Conservation (phyloP, 1,140 invertebrate genomes). For the Solen grandis region DNA sequence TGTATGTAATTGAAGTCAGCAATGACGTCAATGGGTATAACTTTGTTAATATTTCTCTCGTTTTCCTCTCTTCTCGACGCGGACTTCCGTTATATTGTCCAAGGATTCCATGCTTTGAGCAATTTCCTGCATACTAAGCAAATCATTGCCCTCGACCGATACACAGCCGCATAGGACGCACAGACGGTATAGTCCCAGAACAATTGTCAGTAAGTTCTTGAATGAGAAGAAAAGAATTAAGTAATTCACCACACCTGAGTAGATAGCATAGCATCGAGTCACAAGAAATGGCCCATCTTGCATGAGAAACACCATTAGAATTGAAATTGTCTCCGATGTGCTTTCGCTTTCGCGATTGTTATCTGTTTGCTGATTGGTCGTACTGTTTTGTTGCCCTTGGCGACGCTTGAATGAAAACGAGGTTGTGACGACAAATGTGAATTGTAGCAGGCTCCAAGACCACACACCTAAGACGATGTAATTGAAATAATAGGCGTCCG, state of each 20-base stretch:
- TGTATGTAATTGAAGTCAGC: no score
- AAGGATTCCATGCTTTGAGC: constrained; percentile 29
- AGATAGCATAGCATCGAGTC: constrained; percentile 3
- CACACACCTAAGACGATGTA: constrained; percentile 36
- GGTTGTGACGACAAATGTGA: constrained; percentile 44
- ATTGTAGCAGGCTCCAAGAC: constrained; percentile 45
- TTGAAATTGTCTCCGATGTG: constrained; percentile 30
- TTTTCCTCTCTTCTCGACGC: no score
- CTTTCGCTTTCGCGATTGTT: constrained; percentile 10
- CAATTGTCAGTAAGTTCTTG: constrained; percentile 40
- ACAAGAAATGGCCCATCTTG: constrained; percentile 49
- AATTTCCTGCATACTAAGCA: constrained; percentile 38
- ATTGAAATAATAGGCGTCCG: neutral
- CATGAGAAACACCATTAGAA: constrained; percentile 52
- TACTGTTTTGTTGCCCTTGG: no score
- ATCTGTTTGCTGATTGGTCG: no score
- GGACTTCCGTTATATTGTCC: constrained; percentile 25
- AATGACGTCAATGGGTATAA: no score
- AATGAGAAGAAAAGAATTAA: constrained; percentile 41
- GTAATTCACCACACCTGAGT: constrained; percentile 17
- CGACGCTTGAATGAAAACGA: constrained; percentile 21
- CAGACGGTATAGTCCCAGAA: constrained; percentile 32
- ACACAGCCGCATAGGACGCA: constrained; percentile 36
- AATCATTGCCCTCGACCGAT: constrained; percentile 29
- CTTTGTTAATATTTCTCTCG: no score